Conservation (phyloP, 1,140 invertebrate genomes). For the Heliconius himera region DNA sequence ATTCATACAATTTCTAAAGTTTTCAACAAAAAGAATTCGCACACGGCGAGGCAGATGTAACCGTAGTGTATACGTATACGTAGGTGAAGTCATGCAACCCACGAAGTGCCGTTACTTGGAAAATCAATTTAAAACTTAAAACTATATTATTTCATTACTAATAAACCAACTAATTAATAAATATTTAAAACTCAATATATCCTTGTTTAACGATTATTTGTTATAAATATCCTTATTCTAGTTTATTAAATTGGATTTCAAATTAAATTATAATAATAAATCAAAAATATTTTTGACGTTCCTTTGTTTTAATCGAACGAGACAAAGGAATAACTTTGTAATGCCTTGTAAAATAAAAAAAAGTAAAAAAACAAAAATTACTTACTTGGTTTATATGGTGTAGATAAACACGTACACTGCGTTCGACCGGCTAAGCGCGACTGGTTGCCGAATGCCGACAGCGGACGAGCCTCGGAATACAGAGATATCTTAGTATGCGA, state of each 20-base stretch:
- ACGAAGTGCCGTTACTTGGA: constrained; percentile 47
- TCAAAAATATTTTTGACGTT: neutral
- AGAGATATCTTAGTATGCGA: constrained; percentile 26
- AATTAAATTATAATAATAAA: neutral
- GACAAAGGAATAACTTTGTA: neutral
- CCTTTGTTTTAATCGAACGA: neutral
- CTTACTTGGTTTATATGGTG: constrained; percentile 63
- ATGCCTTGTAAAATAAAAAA: neutral
- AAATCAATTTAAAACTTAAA: constrained; percentile 29
- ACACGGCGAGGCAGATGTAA: constrained; percentile 44
- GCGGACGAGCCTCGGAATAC: constrained; percentile 41
- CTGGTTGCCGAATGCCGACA: constrained; percentile 46
- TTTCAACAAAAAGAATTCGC: constrained; percentile 40
- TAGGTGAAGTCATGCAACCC: constrained; percentile 60
- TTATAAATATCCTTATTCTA: neutral
- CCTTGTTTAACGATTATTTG: constrained; percentile 5
- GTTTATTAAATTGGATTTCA: neutral
- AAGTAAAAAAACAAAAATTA: constrained; percentile 31
- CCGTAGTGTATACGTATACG: constrained; percentile 32
- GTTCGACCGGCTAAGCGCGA: constrained; percentile 58
- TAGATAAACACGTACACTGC: constrained; percentile 55
- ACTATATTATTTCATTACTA: neutral
- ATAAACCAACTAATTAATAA: neutral
- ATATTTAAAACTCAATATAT: neutral
- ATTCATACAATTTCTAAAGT: neutral